These are phyloP conservation scores for Glyphotaelius pellucidus DNA, from an alignment of 2,888 invertebrate species.

Conservation along the genomic window DNA sequence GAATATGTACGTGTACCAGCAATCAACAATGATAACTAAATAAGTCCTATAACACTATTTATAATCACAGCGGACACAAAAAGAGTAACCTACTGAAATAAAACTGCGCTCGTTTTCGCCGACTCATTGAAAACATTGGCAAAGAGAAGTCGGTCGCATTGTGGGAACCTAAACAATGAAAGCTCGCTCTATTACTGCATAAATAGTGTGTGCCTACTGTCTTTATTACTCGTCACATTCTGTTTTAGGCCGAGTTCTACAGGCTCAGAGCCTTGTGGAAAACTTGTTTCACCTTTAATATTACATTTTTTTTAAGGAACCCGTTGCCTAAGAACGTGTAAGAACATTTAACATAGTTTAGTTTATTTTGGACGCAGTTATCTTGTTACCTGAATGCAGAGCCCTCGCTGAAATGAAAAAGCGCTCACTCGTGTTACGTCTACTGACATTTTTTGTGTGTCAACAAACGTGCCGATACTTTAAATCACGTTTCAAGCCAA, in stretches of 20 bases:
- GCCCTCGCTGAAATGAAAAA: not conserved
- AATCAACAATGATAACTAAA: not conserved
- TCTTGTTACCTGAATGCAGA: not conserved
- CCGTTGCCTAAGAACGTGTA: not conserved
- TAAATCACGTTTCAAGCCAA: conserved; percentile 20
- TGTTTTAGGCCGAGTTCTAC: not conserved
- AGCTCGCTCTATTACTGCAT: conserved; percentile 31
- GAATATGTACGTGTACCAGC: not conserved
- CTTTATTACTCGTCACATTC: not conserved
- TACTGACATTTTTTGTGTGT: not conserved
- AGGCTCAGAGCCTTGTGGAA: not conserved
- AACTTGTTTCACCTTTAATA: not conserved
- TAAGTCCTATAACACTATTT: not conserved
- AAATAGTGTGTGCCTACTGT: not conserved
- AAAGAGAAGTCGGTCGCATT: conserved; percentile 36
- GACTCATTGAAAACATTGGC: conserved; percentile 43
- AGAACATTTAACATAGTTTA: not conserved
- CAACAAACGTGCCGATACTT: not conserved
- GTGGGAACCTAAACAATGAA: conserved; percentile 43
- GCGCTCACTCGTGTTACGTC: not conserved
- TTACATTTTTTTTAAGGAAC: not conserved
- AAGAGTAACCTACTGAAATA: not conserved
- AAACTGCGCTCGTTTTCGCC: conserved; percentile 31
- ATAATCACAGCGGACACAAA: not conserved
- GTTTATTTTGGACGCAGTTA: not conserved